These are phyloP conservation scores for Andrena dorsata DNA, from an alignment of 2,888 invertebrate genomes.

Conservation along the genomic window DNA sequence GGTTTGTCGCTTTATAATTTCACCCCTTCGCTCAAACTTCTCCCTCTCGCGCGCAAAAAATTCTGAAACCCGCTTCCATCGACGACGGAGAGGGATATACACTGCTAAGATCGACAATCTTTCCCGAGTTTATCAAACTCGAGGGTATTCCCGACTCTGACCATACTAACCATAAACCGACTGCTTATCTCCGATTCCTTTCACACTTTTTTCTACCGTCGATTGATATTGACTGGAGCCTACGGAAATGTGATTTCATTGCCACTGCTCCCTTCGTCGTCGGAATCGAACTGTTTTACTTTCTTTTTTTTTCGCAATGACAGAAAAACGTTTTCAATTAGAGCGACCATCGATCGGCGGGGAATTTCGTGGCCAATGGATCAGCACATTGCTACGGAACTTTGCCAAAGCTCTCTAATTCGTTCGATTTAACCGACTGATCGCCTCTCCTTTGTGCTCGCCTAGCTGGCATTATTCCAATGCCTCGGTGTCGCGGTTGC, in stretches of 20 bases:
- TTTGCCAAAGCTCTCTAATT: conserved; percentile 36
- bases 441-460: conserved; percentile 29
- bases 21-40: not conserved
- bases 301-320: not conserved
- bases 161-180: not conserved
- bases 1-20: conserved; percentile 26
- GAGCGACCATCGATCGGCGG: not conserved
- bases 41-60: not conserved
- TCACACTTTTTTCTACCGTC: not conserved
- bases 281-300: not conserved
- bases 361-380: conserved; percentile 13
- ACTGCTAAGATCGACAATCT: not conserved
- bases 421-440: conserved; percentile 38
- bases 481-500: not conserved
- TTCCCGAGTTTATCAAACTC: not conserved
- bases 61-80: not conserved
- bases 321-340: not conserved
- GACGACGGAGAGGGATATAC: not conserved
- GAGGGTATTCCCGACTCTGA: not conserved
- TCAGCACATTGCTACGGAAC: conserved; percentile 23
- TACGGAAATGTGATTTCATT: too few relatives aligned
- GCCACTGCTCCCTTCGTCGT: too few relatives aligned
- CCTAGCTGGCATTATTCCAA: conserved; percentile 36
- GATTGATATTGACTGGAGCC: too few relatives aligned
- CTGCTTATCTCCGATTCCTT: conserved; percentile 12